Percentiles rank a stretch among this genome's conserved stretches.
phyloP scores from a whole-genome alignment of 2,113 vertebrate species.

The Actenoides lindsayi region DNA sequence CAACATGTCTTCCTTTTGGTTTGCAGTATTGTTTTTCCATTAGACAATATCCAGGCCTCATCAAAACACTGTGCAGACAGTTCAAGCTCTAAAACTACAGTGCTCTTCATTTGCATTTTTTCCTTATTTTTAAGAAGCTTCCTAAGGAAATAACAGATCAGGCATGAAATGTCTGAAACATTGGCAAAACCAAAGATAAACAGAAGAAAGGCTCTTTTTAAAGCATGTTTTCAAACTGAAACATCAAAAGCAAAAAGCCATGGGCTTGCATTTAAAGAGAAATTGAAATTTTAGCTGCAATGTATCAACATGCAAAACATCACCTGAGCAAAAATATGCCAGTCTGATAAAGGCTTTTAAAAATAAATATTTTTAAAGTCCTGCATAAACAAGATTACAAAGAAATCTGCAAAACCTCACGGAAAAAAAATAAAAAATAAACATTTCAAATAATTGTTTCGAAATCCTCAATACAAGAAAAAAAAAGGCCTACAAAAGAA shows the following conservation, averaged over 20 bases:
- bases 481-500: not conserved
- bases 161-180: not conserved
- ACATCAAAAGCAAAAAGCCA: constrained; percentile 23
- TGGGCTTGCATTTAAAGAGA: not conserved
- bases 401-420: constrained; percentile 24
- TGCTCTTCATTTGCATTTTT: not conserved
- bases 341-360: not conserved
- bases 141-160: not conserved
- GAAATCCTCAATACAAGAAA: constrained; percentile 40
- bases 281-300: constrained; percentile 43
- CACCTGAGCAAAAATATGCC: not conserved
- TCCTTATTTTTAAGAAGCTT: not conserved
- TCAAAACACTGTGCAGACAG: not conserved
- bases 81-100: not conserved
- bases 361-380: not conserved
- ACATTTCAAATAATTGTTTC: not conserved
- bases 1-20: not conserved
- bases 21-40: not conserved
- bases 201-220: not conserved
- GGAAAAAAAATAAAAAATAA: not conserved
- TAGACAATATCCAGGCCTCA: not conserved
- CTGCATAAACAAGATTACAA: not conserved
- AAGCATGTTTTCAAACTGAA: constrained; percentile 33
- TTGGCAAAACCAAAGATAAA: not conserved
- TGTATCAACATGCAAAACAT: constrained; percentile 59